A percentile compares a stretch with the other conserved stretches of the same genome.
Evolutionary conservation across 2,888 invertebrate species (phyloP).

Genomic region (Linnaemya vulpina): DNA sequence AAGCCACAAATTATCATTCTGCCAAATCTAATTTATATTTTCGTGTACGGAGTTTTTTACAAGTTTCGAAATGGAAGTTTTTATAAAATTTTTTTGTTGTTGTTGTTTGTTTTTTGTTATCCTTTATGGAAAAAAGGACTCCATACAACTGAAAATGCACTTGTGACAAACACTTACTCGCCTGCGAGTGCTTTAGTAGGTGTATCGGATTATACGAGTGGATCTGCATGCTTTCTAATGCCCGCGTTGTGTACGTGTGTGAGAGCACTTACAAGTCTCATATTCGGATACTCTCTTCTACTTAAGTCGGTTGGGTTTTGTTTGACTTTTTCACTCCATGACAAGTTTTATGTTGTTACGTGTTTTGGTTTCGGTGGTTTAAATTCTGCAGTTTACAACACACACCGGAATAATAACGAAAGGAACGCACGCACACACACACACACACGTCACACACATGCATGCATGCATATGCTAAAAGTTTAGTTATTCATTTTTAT

Average conservation of each 20-base stretch:
- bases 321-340: constrained; percentile 58
- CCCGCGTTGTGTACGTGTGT: not conserved
- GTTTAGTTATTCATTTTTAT: no score
- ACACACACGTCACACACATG: not conserved
- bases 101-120: not conserved
- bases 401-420: constrained; percentile 37
- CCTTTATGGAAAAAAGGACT: not conserved
- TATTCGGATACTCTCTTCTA: not conserved
- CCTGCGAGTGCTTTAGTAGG: not conserved
- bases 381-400: constrained; percentile 55
- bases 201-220: constrained; percentile 2
- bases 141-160: not conserved
- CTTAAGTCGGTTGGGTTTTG: constrained; percentile 42
- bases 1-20: constrained; percentile 47
- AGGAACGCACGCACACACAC: not conserved
- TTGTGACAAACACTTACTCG: not conserved
- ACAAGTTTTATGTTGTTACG: constrained; percentile 59
- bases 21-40: constrained; percentile 26
- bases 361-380: constrained; percentile 66
- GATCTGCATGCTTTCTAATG: not conserved
- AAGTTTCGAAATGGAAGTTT: constrained; percentile 27
- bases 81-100: not conserved
- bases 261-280: not conserved
- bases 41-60: not conserved
- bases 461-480: not conserved